Conservation (phyloP, 2,888 invertebrate genomes). For the Himalopsyche anomala region DNA sequence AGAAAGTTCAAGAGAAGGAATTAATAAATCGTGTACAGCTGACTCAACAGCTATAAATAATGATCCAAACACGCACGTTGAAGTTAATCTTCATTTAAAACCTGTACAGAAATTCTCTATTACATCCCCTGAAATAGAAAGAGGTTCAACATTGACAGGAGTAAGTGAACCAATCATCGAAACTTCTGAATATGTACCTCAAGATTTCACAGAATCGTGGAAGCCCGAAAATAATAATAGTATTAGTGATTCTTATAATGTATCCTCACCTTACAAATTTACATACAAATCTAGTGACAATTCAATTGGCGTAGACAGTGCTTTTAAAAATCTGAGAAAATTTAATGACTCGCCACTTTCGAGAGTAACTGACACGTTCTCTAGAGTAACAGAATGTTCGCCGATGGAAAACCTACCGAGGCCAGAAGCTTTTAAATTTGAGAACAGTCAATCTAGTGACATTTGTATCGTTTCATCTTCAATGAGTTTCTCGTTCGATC, state of each 20-base stretch:
- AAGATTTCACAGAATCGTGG: constrained; percentile 61
- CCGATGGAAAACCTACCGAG: constrained; percentile 59
- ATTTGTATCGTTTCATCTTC: constrained; percentile 76
- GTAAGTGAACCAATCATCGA: constrained; percentile 61
- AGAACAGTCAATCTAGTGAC: constrained; percentile 76
- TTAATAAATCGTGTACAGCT: neutral
- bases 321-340: constrained; percentile 60
- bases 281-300: constrained; percentile 61
- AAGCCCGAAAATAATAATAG: constrained; percentile 63
- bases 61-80: neutral
- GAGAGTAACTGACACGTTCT: constrained; percentile 61
- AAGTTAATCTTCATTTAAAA: constrained; percentile 59
- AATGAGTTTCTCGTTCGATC: constrained; percentile 76
- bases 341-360: constrained; percentile 59
- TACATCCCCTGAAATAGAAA: constrained; percentile 61
- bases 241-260: constrained; percentile 59
- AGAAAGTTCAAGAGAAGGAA: neutral
- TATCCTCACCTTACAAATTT: constrained; percentile 63
- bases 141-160: constrained; percentile 62
- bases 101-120: constrained; percentile 50
- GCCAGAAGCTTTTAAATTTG: constrained; percentile 66
- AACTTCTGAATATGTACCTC: constrained; percentile 55
- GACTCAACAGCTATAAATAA: constrained; percentile 1
- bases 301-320: constrained; percentile 60
- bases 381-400: constrained; percentile 62